phyloP scores from a whole-genome alignment of 1,140 invertebrate genomes.

The Apis cerana region DNA sequence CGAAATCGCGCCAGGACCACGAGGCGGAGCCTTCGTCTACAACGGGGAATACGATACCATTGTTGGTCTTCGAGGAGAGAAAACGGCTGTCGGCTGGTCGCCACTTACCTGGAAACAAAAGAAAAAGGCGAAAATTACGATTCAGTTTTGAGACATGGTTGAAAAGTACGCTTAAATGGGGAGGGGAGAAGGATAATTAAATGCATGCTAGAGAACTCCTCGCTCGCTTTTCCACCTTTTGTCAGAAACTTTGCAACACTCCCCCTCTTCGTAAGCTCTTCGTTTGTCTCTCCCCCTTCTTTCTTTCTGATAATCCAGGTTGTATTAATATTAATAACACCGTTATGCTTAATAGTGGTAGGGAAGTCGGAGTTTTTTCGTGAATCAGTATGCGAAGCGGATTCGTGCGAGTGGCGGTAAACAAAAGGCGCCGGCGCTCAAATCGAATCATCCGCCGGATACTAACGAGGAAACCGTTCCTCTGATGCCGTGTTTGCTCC shows the following conservation, averaged over 20 bases:
- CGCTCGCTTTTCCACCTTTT: constrained; percentile 43
- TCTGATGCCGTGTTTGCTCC: constrained; percentile 50
- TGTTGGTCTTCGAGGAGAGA: not conserved
- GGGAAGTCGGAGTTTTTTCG: constrained; percentile 30
- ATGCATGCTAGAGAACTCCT: constrained; percentile 46
- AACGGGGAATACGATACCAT: not conserved
- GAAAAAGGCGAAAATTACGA: constrained; percentile 55
- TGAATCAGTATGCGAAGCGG: constrained; percentile 35
- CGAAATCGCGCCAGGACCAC: not conserved
- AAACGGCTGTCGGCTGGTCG: constrained; percentile 4
- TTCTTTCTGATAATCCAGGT: not conserved
- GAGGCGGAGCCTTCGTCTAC: constrained; percentile 43
- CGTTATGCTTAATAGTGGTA: constrained; percentile 5
- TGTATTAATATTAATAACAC: constrained; percentile 62
- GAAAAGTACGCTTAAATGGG: constrained; percentile 29
- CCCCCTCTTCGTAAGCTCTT: constrained; percentile 12
- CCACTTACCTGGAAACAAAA: constrained; percentile 66
- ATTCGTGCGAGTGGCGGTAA: constrained; percentile 48
- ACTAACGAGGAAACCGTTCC: constrained; percentile 65
- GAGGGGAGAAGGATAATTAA: constrained; percentile 52
- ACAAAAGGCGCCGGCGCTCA: constrained; percentile 63
- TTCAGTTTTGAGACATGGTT: constrained; percentile 31
- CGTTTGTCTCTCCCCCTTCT: not conserved
- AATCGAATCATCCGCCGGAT: constrained; percentile 66
- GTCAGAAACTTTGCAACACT: constrained; percentile 39